phyloP scores from a whole-genome alignment of 1,140 invertebrate genomes.

The Drosophila truncata region DNA sequence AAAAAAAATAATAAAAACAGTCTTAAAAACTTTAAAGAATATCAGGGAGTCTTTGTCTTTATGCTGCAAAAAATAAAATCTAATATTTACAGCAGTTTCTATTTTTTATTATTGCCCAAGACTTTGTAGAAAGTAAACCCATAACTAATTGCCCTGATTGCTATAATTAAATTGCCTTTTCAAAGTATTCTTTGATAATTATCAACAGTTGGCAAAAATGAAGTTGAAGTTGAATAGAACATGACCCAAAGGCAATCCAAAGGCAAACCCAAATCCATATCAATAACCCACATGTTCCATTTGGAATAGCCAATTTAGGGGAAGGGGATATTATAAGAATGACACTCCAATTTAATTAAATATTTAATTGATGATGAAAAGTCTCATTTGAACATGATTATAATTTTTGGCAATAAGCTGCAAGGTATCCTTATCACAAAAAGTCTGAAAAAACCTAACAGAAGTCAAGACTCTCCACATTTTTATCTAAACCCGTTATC shows the following conservation, averaged over 20 bases:
- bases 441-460: no score
- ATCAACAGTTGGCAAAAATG: constrained; percentile 19
- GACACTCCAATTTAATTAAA: constrained; percentile 5
- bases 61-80: background rate
- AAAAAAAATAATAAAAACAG: background rate
- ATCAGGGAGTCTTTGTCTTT: no score
- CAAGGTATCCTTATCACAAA: background rate
- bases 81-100: constrained; percentile 3
- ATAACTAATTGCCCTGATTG: constrained; percentile 16
- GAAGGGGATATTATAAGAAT: constrained; percentile 5
- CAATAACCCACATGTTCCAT: constrained; percentile 39
- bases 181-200: constrained; percentile 1
- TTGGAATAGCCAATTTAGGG: constrained; percentile 21
- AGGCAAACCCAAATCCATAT: constrained; percentile 20
- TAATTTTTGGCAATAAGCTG: no score
- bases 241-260: constrained; percentile 4
- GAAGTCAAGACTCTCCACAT: no score
- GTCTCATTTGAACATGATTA: background rate
- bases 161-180: constrained; percentile 13
- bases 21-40: background rate
- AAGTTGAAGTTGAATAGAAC: constrained; percentile 17
- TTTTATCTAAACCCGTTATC: background rate
- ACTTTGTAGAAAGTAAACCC: background rate
- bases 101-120: background rate
- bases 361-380: background rate